Conservation (phyloP, 2,113 vertebrate genomes). For the Pachypanchax playfairii region DNA sequence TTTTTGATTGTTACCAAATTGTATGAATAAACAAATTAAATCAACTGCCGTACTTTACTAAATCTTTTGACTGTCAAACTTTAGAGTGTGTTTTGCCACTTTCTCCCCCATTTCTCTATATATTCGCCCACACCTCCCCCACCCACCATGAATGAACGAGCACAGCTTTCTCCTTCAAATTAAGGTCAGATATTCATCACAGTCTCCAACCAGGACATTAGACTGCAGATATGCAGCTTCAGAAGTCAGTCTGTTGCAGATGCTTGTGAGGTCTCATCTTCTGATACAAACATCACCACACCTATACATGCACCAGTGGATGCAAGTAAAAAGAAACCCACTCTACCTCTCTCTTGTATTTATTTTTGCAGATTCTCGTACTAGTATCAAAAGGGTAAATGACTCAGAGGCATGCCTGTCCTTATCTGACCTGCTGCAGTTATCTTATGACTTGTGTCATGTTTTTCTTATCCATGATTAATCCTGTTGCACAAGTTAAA, state of each 20-base stretch:
- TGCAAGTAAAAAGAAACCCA: background rate
- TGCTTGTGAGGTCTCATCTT: constrained; percentile 17
- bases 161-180: constrained; percentile 49
- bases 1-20: too few relatives aligned
- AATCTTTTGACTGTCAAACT: too few relatives aligned
- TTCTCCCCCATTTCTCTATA: constrained; percentile 11
- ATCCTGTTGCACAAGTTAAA: too few relatives aligned
- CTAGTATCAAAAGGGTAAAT: too few relatives aligned
- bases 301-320: background rate
- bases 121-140: constrained; percentile 38
- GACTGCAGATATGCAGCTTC: constrained; percentile 6
- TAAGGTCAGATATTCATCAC: constrained; percentile 58
- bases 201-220: constrained; percentile 30
- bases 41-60: too few relatives aligned
- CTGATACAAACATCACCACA: constrained; percentile 19
- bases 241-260: background rate
- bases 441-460: too few relatives aligned
- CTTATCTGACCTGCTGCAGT: too few relatives aligned
- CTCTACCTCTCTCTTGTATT: too few relatives aligned
- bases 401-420: too few relatives aligned
- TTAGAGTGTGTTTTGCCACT: background rate
- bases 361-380: too few relatives aligned
- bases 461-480: too few relatives aligned
- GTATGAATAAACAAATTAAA: too few relatives aligned
- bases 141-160: constrained; percentile 47